Conservation (phyloP, 1,140 invertebrate species). For the Heliconius melpomene region DNA sequence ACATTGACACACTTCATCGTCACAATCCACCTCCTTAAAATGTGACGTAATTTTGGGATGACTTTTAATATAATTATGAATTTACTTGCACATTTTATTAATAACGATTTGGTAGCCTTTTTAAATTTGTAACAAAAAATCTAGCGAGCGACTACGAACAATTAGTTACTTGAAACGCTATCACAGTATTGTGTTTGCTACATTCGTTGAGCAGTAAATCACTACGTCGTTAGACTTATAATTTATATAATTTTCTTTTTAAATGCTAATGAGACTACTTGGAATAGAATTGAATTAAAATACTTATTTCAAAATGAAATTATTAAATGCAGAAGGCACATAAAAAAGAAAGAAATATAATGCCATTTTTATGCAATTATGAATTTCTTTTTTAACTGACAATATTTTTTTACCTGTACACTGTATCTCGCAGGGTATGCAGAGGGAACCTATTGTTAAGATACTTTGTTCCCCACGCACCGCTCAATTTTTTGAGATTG, state of each 20-base stretch:
- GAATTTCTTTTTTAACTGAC: not conserved
- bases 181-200: slow-evolving; percentile 22
- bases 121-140: slow-evolving; percentile 10
- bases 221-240: slow-evolving; percentile 18
- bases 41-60: no score
- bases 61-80: no score
- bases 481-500: no score
- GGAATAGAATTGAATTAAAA: not conserved
- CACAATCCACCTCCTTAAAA: no score
- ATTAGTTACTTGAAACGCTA: slow-evolving; percentile 7
- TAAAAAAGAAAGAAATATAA: not conserved
- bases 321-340: not conserved
- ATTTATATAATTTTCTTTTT: slow-evolving; percentile 13
- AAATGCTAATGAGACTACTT: slow-evolving; percentile 17
- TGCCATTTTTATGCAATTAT: not conserved
- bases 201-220: slow-evolving; percentile 23
- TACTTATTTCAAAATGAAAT: not conserved
- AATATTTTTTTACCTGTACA: not conserved
- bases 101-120: not conserved
- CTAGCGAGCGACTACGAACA: slow-evolving; percentile 28
- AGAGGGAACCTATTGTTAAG: no score
- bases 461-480: no score
- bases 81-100: no score
- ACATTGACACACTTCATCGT: no score
- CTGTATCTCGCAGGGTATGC: no score